Base-by-base conservation (phyloP, 2,797 vertebrate genomes). In the Spatula versicolor region DNA sequence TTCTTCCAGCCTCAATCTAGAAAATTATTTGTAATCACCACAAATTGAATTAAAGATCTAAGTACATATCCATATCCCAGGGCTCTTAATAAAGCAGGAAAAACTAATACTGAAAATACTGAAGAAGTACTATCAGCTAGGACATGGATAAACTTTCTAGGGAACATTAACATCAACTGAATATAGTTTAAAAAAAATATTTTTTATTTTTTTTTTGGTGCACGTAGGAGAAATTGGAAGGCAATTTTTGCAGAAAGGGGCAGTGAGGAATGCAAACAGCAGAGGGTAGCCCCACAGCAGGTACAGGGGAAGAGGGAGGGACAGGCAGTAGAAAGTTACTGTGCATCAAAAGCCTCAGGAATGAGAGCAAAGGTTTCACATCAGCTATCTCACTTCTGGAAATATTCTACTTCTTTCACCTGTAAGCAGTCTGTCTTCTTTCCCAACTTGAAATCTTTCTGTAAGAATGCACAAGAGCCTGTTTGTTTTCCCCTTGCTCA, bases 321-420 rank as follows among this genome's bases (percentile, higher is more conserved):
- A 81, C 5, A 59, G 26, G 26, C 17, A 87, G 46, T 66, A 85
- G 50, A 78, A 77, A 62, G 15, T 58, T 62, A 58, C 1, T 35
- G 2, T 63, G 46, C n/a, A 30, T 82, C 68, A 95, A 79, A 90
- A 91, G 19, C 75, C 79, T 45, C 54, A 81, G 77, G 71, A 92
- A 89, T 5, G 31, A 72, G 71, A 81, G 35, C 54, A 87, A 75
- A 87, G 21, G 41, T 83, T 95, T 92, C 25, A 31, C 2, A 2
- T 35, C 17, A 50, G 17, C 73, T 46, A 2, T 71, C 66, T 82
- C 41, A 39, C 55, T 75, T 35, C 48, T 56, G n/a, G 23, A 11
- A 67, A 54, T 58, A 37, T n/a, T 31, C 45, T 69, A 30, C 46
- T 76, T 18, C 55, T 64, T 79, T 73, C 67, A 85, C 37, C 22